A percentile compares a stretch with the other conserved stretches of the same genome.
These are phyloP conservation scores for Haemorhous mexicanus DNA, from an alignment of 2,113 vertebrate genomes.

Conservation along the genomic window DNA sequence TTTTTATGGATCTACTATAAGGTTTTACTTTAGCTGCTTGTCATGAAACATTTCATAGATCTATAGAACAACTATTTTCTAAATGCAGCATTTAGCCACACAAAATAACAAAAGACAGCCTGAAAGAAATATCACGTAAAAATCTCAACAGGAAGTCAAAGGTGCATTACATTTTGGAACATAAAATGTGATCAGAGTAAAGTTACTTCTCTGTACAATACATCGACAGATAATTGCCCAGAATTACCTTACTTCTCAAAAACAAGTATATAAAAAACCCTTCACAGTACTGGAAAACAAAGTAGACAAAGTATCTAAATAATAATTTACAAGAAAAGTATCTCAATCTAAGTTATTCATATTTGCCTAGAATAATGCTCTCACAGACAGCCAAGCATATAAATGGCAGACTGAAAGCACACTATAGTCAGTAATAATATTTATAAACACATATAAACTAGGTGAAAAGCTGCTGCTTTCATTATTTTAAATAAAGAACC, in stretches of 20 bases:
- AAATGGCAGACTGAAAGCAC: not conserved
- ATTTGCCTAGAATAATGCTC: not conserved
- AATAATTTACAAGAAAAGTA: not conserved
- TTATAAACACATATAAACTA: not conserved
- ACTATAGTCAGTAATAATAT: not conserved
- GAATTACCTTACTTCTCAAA: not conserved
- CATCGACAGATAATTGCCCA: not conserved
- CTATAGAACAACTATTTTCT: not conserved
- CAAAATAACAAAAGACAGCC: not conserved
- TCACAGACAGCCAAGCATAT: not conserved
- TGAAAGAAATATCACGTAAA: not conserved
- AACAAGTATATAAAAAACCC: not conserved
- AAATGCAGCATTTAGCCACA: not conserved
- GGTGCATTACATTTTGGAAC: not conserved
- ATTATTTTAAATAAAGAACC: not conserved
- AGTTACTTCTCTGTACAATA: not conserved
- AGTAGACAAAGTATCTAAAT: not conserved
- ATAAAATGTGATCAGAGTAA: not conserved
- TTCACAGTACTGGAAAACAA: not conserved
- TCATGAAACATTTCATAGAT: not conserved
- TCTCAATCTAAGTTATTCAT: not conserved
- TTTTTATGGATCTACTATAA: not conserved
- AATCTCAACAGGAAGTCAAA: not conserved
- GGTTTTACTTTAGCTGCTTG: not conserved
- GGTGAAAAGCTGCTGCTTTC: not conserved